Evolutionary conservation across 2,797 vertebrate genomes (phyloP).

Genomic region (Choloepus didactylus): DNA sequence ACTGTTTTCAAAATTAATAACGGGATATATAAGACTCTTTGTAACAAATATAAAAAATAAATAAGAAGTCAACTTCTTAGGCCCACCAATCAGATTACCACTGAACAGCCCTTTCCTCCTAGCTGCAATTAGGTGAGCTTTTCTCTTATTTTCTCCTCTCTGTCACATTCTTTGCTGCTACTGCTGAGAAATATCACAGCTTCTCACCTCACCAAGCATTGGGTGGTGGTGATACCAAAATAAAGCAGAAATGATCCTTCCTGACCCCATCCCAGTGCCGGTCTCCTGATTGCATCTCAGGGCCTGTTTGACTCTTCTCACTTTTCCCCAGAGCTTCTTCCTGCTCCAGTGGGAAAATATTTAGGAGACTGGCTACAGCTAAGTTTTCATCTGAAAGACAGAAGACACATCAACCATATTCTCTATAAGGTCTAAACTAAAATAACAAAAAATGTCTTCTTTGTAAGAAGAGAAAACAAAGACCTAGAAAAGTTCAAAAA

Average conservation of each 20-base stretch:
- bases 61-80: neutral
- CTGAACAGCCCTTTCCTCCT: neutral
- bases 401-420: neutral
- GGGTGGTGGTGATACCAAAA: neutral
- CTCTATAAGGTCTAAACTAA: neutral
- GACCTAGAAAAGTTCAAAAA: neutral
- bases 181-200: neutral
- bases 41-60: neutral
- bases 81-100: neutral
- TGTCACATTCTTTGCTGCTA: neutral
- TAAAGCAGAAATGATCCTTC: neutral
- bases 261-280: neutral
- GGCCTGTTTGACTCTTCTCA: neutral
- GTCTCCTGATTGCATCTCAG: neutral
- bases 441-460: neutral
- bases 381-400: neutral
- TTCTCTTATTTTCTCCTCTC: neutral
- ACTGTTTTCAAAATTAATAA: conserved; percentile 27
- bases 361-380: neutral
- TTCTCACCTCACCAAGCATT: neutral
- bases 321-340: neutral
- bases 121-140: neutral
- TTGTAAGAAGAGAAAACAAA: conserved; percentile 25
- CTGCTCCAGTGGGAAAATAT: neutral
- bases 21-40: neutral